These are phyloP conservation scores for Coelopa pilipes DNA, from an alignment of 2,888 invertebrate genomes.

Conservation along the genomic window DNA sequence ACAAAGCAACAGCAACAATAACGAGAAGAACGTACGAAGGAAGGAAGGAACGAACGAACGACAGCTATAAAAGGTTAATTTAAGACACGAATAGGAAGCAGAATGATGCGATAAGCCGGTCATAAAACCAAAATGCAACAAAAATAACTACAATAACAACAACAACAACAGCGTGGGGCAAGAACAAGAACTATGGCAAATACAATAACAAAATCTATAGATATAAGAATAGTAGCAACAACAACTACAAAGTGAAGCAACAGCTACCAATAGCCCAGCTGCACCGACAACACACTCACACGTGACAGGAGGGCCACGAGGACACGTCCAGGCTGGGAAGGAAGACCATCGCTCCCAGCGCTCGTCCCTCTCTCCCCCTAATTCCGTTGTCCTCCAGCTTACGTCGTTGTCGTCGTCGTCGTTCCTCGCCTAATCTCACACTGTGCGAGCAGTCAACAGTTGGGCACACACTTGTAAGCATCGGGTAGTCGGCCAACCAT, in stretches of 20 bases:
- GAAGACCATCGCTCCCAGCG: background rate
- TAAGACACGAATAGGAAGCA: conserved; percentile 35
- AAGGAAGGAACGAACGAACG: background rate
- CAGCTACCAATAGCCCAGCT: conserved; percentile 13
- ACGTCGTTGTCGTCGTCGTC: background rate
- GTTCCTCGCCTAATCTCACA: conserved; percentile 28
- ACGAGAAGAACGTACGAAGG: background rate
- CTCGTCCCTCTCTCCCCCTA: background rate
- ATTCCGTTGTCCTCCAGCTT: too few species aligned
- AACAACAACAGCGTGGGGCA: background rate
- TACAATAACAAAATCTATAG: background rate
- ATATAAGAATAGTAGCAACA: background rate
- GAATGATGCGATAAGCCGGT: conserved; percentile 32
- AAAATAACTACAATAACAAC: background rate
- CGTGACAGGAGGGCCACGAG: background rate
- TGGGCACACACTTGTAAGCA: conserved; percentile 35
- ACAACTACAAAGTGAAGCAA: too few species aligned
- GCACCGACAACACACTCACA: background rate
- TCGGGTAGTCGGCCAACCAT: background rate
- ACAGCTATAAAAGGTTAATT: conserved; percentile 35
- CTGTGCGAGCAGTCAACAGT: conserved; percentile 36
- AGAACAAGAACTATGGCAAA: background rate
- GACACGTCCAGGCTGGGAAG: background rate
- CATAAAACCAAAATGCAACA: conserved; percentile 27
- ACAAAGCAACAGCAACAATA: background rate